Evolutionary conservation across 2,888 invertebrate genomes (phyloP).

Genomic region (Pollenia griseotomentosa): DNA sequence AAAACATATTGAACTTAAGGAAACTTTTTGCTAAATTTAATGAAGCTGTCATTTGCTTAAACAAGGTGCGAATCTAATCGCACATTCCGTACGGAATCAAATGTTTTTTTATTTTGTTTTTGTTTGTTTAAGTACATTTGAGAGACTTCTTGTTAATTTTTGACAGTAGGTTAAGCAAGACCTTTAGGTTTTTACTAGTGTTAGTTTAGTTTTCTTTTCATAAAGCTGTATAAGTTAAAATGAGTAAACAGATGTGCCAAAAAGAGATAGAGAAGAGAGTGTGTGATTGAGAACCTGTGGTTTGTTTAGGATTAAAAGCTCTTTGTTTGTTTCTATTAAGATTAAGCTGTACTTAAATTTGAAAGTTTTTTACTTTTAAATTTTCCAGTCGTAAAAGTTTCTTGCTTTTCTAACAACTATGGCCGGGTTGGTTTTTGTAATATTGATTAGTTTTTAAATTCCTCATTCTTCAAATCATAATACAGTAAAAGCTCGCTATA

Average conservation of each 20-base stretch:
- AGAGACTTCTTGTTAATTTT: too few species aligned
- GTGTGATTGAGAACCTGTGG: not conserved
- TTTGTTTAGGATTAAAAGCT: constrained; percentile 47
- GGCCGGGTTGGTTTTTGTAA: constrained; percentile 48
- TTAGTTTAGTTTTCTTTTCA: not conserved
- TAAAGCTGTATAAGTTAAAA: too few species aligned
- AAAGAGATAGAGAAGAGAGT: not conserved
- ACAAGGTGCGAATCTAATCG: too few species aligned
- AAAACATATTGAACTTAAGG: too few species aligned
- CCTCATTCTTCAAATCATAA: not conserved
- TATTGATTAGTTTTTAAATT: constrained; percentile 1
- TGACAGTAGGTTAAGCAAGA: too few species aligned
- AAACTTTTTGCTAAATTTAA: too few species aligned
- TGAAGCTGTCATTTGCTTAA: too few species aligned
- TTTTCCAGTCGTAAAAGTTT: constrained; percentile 16
- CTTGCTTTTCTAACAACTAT: constrained; percentile 39
- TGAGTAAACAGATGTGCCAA: constrained; percentile 6
- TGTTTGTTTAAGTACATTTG: too few species aligned
- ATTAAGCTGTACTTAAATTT: constrained; percentile 66
- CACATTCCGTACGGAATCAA: too few species aligned
- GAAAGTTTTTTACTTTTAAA: constrained; percentile 27
- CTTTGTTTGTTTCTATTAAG: constrained; percentile 19
- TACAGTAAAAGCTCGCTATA: too few species aligned
- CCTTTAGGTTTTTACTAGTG: not conserved
- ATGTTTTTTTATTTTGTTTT: too few species aligned